Evolutionary conservation across 1,140 invertebrate species (phyloP), one percentile per base, ranked within the genome.

Genomic region (Acromyrmex echinatior): DNA sequence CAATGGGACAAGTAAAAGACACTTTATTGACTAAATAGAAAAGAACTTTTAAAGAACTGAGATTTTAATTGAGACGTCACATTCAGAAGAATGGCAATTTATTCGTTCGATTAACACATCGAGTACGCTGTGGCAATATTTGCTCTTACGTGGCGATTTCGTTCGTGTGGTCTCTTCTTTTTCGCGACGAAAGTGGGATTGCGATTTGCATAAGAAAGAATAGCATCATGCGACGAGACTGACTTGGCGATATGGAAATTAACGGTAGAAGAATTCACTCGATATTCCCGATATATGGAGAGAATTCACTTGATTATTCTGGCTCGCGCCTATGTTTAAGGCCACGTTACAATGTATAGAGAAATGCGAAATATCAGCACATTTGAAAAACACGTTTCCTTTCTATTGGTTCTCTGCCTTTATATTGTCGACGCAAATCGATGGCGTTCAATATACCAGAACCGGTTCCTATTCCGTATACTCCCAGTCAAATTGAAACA

Each of bases 181-280:
- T 66, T 66, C 6, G 49, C 63, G 7, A n/a, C 10, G 4, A 25
- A 68, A 80, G 35, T 68, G 39, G 14, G 39, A 6, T 25, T 25
- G 28, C 28, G 63, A 68, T 80, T 80, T 80, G 49, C 78, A 80
- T 80, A 53, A 66, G 63, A 68, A 56, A 80, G 12, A 80, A 53
- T 45, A 21, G 9, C 45, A 10, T 10, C 65, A 14, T 12, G 62
- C 62, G 39, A n/a, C 39, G 58, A 53, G 12, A 76, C n/a, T 60
- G 6, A 14, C 6, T 10, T 21, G 49, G 14, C n/a, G 28, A 80
- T 53, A 80, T 80, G 78, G 62, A 68, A 68, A 80, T 80, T 68
- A 80, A 80, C 28, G 21, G 16, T 2, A 18, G 18, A 31, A 51
- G 45, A 74, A 18, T n/a, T 49, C 39, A 63, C 39, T 78, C 58